These are phyloP conservation scores for Lissocephala sabroskyi DNA, from an alignment of 2,888 invertebrate genomes.

Conservation along the genomic window DNA sequence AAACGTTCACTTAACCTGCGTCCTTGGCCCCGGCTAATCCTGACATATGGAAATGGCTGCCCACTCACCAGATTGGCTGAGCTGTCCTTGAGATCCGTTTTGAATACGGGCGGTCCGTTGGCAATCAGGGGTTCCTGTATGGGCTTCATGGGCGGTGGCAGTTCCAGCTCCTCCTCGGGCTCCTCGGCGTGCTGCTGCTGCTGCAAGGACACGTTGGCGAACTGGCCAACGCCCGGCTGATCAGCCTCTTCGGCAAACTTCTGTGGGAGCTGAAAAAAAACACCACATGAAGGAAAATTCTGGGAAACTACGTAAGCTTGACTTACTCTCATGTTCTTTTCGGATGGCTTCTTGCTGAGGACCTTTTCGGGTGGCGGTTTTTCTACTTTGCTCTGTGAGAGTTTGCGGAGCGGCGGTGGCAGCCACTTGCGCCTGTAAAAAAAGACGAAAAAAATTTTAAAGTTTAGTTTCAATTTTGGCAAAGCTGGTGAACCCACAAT, in stretches of 20 bases:
- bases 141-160: slow-evolving; percentile 98
- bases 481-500: no score
- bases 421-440: slow-evolving; percentile 87
- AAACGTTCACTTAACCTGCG: no score
- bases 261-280: slow-evolving; percentile 53
- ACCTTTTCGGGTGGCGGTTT: slow-evolving; percentile 77
- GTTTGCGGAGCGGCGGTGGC: slow-evolving; percentile 88
- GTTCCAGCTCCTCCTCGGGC: slow-evolving; percentile 74
- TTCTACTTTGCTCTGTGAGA: slow-evolving; percentile 90
- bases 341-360: slow-evolving; percentile 85
- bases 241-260: slow-evolving; percentile 71
- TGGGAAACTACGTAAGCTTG: not conserved
- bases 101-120: slow-evolving; percentile 70
- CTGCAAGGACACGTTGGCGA: no score
- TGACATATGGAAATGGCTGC: no score
- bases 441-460: not conserved
- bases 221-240: no score
- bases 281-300: not conserved
- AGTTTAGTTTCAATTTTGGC: no score
- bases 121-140: slow-evolving; percentile 79
- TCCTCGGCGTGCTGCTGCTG: slow-evolving; percentile 72
- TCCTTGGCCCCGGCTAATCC: no score
- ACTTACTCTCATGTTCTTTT: slow-evolving; percentile 87
- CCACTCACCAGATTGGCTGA: slow-evolving; percentile 77
- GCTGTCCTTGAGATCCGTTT: slow-evolving; percentile 74